A percentile compares a stretch with the other conserved stretches of the same genome.
Conservation (phyloP, 2,113 vertebrate species). For the Protobothrops mucrosquamatus region DNA sequence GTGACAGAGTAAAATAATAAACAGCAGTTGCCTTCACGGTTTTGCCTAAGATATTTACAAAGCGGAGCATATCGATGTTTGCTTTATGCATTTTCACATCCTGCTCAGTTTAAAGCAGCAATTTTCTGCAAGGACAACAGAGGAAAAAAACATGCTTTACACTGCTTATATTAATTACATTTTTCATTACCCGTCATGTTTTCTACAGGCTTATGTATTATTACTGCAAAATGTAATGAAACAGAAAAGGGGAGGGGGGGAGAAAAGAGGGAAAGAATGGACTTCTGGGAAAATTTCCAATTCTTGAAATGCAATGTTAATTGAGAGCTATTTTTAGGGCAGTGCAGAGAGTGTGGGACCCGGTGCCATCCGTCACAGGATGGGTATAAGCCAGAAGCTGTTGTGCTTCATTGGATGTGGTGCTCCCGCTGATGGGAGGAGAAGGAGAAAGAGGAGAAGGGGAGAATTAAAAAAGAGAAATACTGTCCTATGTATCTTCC, state of each 20-base stretch:
- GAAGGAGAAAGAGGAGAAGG: conserved; percentile 35
- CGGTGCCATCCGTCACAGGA: conserved; percentile 62
- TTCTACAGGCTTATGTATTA: conserved; percentile 84
- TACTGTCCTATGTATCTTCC: not conserved
- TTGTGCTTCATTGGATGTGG: conserved; percentile 42
- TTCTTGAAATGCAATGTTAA: conserved; percentile 86
- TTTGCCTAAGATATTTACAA: conserved; percentile 82
- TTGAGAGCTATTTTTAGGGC: conserved; percentile 83
- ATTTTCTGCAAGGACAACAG: conserved; percentile 82
- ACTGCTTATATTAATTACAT: conserved; percentile 86
- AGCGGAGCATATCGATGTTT: conserved; percentile 73
- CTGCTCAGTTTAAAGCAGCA: conserved; percentile 79
- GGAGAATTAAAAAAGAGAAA: conserved; percentile 22
- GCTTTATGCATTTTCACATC: conserved; percentile 77
- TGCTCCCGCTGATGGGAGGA: conserved; percentile 41
- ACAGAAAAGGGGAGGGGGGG: conserved; percentile 70
- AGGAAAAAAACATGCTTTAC: conserved; percentile 77
- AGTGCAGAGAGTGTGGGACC: conserved; percentile 69
- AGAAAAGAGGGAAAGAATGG: conserved; percentile 77
- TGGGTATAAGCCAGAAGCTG: conserved; percentile 70
- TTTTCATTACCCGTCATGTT: conserved; percentile 86
- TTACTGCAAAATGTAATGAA: conserved; percentile 86
- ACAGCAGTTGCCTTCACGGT: conserved; percentile 72
- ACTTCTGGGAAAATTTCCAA: conserved; percentile 88
- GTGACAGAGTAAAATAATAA: conserved; percentile 71